A percentile compares a stretch with the other conserved stretches of the same genome.
These are phyloP conservation scores for Dryoscopus gambensis DNA, from an alignment of 2,113 vertebrate species.

Conservation along the genomic window DNA sequence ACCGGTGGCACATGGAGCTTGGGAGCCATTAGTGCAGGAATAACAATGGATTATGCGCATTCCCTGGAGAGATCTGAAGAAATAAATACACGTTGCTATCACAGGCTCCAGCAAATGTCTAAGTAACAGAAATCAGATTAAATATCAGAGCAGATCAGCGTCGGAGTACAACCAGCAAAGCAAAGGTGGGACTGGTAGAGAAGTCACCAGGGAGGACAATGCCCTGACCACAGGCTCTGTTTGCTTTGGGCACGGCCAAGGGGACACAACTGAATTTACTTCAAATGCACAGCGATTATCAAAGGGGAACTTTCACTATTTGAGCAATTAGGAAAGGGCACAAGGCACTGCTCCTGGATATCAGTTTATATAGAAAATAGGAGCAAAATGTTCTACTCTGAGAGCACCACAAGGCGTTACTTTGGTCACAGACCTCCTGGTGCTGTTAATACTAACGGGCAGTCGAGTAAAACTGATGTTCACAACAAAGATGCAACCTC, in stretches of 20 bases:
- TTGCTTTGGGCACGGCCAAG: background rate
- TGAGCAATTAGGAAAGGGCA: background rate
- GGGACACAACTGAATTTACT: background rate
- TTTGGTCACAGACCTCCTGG: background rate
- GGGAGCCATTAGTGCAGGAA: background rate
- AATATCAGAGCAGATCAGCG: background rate
- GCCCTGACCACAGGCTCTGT: background rate
- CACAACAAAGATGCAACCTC: background rate
- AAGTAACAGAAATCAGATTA: conserved; percentile 33
- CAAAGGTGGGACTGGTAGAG: background rate
- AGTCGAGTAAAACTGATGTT: background rate
- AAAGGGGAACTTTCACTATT: background rate
- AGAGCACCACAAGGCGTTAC: background rate
- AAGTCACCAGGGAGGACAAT: background rate
- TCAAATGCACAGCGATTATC: background rate
- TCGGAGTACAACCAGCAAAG: background rate
- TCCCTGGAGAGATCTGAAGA: conserved; percentile 11
- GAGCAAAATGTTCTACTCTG: background rate
- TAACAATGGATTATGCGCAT: conserved; percentile 37
- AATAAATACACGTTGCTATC: conserved; percentile 30
- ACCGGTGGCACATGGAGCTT: background rate
- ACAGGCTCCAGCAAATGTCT: background rate
- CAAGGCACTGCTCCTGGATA: background rate
- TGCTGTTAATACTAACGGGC: background rate
- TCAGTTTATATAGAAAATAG: background rate